Evolutionary conservation across 2,888 invertebrate genomes (phyloP).

Genomic region (Hofmannophila pseudospretella): DNA sequence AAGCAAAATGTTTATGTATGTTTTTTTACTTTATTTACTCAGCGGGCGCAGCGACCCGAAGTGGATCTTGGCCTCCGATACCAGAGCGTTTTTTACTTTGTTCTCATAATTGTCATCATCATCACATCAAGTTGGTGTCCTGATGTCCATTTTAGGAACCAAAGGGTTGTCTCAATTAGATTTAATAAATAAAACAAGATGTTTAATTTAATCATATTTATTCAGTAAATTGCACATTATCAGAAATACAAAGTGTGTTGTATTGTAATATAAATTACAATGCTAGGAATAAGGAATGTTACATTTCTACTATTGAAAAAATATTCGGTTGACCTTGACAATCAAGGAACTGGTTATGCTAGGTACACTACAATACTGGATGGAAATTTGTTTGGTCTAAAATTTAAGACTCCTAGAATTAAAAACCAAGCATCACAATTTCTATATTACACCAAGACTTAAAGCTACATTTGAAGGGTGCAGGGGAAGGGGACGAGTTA

Average conservation of each 20-base stretch:
- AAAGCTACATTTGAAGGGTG: background rate
- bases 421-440: background rate
- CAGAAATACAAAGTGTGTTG: slow-evolving; percentile 8
- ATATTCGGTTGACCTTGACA: background rate
- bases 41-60: too few species aligned
- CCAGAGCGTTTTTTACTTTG: too few species aligned
- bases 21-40: too few species aligned
- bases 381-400: background rate
- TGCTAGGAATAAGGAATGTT: background rate
- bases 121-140: too few species aligned
- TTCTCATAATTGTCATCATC: too few species aligned
- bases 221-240: slow-evolving; percentile 32
- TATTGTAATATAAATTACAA: background rate
- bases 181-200: background rate
- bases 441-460: slow-evolving; percentile 1
- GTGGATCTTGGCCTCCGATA: too few species aligned
- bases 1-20: slow-evolving; percentile 26
- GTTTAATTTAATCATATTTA: slow-evolving; percentile 18
- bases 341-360: background rate
- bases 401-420: background rate
- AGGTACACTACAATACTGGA: background rate
- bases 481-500: background rate
- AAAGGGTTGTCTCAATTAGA: too few species aligned
- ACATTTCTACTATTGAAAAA: background rate
- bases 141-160: too few species aligned